Evolutionary conservation across 2,888 invertebrate species (phyloP).

Genomic region (Herminia tarsipennalis): DNA sequence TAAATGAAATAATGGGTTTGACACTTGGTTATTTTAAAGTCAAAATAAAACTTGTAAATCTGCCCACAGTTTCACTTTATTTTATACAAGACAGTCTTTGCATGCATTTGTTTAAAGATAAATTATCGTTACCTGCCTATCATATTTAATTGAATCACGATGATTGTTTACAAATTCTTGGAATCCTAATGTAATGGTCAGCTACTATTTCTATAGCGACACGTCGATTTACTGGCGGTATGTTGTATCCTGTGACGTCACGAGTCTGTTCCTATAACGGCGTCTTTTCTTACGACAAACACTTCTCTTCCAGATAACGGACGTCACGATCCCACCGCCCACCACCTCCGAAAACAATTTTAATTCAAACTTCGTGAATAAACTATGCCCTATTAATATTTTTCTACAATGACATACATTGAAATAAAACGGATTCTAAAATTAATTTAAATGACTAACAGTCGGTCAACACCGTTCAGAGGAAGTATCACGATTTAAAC

Average conservation of each 20-base stretch:
- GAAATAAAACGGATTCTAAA: slow-evolving; percentile 40
- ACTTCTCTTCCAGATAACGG: slow-evolving; percentile 34
- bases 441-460: slow-evolving; percentile 34
- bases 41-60: too few species aligned
- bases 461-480: slow-evolving; percentile 11
- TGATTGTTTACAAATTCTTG: slow-evolving; percentile 67
- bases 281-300: slow-evolving; percentile 29
- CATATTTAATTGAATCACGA: slow-evolving; percentile 45
- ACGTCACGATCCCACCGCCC: slow-evolving; percentile 47
- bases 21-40: too few species aligned
- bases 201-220: slow-evolving; percentile 77
- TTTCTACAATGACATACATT: slow-evolving; percentile 45
- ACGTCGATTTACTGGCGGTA: slow-evolving; percentile 53
- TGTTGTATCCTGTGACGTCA: slow-evolving; percentile 69
- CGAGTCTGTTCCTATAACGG: slow-evolving; percentile 40
- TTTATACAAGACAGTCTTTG: too few species aligned
- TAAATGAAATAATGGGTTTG: too few species aligned
- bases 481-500: slow-evolving; percentile 18
- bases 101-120: too few species aligned
- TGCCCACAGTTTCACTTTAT: too few species aligned
- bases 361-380: slow-evolving; percentile 61
- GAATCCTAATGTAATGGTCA: slow-evolving; percentile 69
- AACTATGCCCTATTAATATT: slow-evolving; percentile 62
- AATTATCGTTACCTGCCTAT: background rate
- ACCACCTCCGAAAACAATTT: slow-evolving; percentile 54